Evolutionary conservation across 2,888 invertebrate species (phyloP).

Genomic region (Trypoxylon attenuatum): DNA sequence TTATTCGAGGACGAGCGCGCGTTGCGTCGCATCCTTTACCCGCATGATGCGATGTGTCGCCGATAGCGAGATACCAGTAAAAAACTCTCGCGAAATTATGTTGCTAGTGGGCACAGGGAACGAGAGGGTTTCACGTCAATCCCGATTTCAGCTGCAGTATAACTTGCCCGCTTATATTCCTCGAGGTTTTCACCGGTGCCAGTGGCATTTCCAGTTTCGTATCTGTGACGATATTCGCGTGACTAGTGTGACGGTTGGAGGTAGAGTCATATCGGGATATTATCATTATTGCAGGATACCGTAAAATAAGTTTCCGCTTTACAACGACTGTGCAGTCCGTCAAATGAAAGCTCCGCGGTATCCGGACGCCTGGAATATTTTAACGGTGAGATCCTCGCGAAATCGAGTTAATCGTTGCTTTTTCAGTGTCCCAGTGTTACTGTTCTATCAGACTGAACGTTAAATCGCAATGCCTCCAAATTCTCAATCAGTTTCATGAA

Average conservation of each 20-base stretch:
- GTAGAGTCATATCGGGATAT: conserved; percentile 27
- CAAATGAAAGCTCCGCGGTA: conserved; percentile 12
- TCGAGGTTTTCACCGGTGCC: conserved; percentile 11
- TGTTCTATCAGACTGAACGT: too few species aligned
- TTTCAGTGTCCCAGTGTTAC: too few species aligned
- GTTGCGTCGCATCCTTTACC: too few species aligned
- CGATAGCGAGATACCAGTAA: not conserved
- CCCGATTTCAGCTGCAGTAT: conserved; percentile 11
- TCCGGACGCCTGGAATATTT: too few species aligned
- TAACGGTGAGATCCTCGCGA: conserved; percentile 16
- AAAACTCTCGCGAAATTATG: conserved; percentile 10
- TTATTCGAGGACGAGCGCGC: too few species aligned
- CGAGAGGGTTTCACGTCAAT: conserved; percentile 30
- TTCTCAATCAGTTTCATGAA: too few species aligned
- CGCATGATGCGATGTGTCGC: too few species aligned
- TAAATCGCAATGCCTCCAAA: too few species aligned
- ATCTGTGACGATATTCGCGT: conserved; percentile 30
- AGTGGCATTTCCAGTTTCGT: conserved; percentile 23
- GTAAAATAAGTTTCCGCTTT: conserved; percentile 39
- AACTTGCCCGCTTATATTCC: conserved; percentile 18
- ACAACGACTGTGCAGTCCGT: conserved; percentile 28
- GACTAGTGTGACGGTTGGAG: conserved; percentile 29
- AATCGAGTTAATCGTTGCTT: too few species aligned
- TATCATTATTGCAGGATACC: conserved; percentile 47
- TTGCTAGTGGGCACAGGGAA: too few species aligned